These are phyloP conservation scores for Ceuthmochares aereus DNA, from an alignment of 2,113 vertebrate genomes.

Conservation along the genomic window DNA sequence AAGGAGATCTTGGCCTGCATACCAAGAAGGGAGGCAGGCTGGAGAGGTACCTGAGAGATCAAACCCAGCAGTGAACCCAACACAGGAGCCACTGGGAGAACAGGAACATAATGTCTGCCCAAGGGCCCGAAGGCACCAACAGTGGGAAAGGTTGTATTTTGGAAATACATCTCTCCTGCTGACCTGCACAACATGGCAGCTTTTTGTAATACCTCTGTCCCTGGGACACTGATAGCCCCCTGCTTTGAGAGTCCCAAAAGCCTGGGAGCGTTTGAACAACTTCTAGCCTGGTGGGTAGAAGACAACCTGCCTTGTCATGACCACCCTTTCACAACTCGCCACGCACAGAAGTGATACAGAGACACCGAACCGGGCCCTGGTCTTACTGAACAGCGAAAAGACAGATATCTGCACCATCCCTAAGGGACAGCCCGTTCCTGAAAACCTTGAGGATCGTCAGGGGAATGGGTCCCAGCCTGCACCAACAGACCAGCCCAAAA, in stretches of 20 bases:
- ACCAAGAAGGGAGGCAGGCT: background rate
- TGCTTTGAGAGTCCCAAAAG: background rate
- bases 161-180: background rate
- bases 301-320: background rate
- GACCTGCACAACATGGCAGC: background rate
- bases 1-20: background rate
- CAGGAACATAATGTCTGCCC: rapidly evolving
- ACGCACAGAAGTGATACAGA: rapidly evolving
- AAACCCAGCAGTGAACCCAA: background rate
- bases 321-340: background rate
- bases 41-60: background rate
- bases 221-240: background rate
- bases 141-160: background rate
- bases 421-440: background rate
- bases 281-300: background rate
- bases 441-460: background rate
- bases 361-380: background rate
- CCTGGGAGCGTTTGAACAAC: background rate
- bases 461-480: rapidly evolving
- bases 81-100: background rate
- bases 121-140: background rate
- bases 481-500: background rate
- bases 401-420: no score
- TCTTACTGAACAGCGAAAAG: background rate
- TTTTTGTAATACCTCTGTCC: background rate